Conservation (phyloP, 1,140 invertebrate species). For the Dendrolimus kikuchii region DNA sequence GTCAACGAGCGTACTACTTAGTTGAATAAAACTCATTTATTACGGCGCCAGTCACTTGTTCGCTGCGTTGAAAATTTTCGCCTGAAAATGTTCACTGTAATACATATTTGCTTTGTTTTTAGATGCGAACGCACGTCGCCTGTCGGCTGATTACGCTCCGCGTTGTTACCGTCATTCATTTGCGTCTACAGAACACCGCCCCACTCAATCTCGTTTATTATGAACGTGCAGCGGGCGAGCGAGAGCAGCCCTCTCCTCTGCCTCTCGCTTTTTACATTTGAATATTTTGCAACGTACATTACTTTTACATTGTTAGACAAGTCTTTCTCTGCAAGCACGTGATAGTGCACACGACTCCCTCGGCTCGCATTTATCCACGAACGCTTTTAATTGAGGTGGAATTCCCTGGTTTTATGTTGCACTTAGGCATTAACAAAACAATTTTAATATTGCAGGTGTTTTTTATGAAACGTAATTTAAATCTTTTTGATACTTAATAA, state of each 20-base stretch:
- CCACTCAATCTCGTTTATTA: constrained; percentile 67
- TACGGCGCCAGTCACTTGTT: constrained; percentile 5
- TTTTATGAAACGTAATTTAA: no score
- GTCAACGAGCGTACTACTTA: neutral
- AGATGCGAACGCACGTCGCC: constrained; percentile 44
- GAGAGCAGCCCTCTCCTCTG: constrained; percentile 17
- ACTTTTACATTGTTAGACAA: constrained; percentile 46
- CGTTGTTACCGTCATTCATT: constrained; percentile 60
- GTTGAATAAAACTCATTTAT: constrained; percentile 14
- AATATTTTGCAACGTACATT: constrained; percentile 28
- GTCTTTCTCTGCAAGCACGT: constrained; percentile 19
- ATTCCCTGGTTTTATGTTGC: neutral
- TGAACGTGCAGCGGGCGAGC: constrained; percentile 48
- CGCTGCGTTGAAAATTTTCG: constrained; percentile 23
- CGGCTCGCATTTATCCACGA: constrained; percentile 3
- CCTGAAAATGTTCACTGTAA: constrained; percentile 30
- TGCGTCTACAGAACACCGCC: constrained; percentile 42
- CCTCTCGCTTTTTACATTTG: constrained; percentile 49
- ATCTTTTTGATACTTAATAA: no score
- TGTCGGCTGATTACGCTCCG: constrained; percentile 53
- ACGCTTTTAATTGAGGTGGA: constrained; percentile 10
- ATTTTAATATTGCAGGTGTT: neutral
- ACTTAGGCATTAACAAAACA: neutral
- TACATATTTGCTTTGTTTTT: constrained; percentile 50
- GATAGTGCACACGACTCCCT: constrained; percentile 9